Percentiles rank a stretch among this genome's conserved stretches.
phyloP scores from a whole-genome alignment of 2,797 vertebrate species.

The Octomys mimax region DNA sequence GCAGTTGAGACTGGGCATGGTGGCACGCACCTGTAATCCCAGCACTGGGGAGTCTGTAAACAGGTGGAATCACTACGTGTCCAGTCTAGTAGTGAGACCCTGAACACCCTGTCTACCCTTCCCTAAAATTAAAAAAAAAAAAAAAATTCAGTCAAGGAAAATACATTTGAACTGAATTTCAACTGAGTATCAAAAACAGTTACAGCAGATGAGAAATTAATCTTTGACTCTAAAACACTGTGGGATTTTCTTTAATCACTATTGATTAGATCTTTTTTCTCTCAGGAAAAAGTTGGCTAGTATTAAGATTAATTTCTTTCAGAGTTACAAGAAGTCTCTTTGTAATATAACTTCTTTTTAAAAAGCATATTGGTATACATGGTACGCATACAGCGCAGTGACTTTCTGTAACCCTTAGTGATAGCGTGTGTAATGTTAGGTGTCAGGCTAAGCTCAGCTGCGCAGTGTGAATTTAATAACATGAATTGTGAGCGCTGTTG shows the following conservation, averaged over 20 bases:
- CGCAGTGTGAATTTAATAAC: not conserved
- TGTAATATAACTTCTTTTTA: slow-evolving; percentile 48
- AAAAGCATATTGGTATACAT: slow-evolving; percentile 62
- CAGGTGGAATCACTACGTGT: too few relatives aligned
- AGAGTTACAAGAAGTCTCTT: slow-evolving; percentile 71
- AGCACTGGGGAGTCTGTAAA: too few relatives aligned
- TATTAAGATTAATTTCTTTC: slow-evolving; percentile 86
- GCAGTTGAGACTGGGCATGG: too few relatives aligned
- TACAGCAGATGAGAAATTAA: slow-evolving; percentile 88
- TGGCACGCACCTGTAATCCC: too few relatives aligned
- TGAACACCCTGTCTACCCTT: too few relatives aligned
- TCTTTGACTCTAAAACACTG: slow-evolving; percentile 80
- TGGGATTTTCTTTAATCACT: slow-evolving; percentile 82
- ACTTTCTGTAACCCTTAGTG: not conserved
- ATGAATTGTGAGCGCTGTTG: not conserved
- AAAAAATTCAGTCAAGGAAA: not conserved
- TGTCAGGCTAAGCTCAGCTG: not conserved
- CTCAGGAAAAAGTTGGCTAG: slow-evolving; percentile 80
- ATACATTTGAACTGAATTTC: slow-evolving; percentile 60
- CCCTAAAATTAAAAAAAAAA: too few relatives aligned
- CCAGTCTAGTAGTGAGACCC: too few relatives aligned
- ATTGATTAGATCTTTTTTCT: slow-evolving; percentile 81
- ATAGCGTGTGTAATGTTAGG: not conserved
- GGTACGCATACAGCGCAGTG: not conserved
- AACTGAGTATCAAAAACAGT: slow-evolving; percentile 78